Conservation (phyloP, 2,797 vertebrate genomes). For the Picus viridis region DNA sequence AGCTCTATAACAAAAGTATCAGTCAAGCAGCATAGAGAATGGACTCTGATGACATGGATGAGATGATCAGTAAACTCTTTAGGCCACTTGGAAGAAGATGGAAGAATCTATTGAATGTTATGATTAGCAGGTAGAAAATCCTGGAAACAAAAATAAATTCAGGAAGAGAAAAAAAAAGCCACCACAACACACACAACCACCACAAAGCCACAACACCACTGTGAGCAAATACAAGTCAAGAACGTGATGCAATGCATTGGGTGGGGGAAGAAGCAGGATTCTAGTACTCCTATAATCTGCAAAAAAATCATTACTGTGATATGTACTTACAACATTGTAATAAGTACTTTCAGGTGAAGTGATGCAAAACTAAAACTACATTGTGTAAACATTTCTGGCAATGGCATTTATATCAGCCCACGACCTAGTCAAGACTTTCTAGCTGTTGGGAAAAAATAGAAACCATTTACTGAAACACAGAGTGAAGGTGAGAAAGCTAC, state of each 20-base stretch:
- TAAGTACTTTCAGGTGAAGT: not conserved
- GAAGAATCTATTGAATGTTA: not conserved
- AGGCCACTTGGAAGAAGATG: rapidly evolving
- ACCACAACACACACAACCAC: too few species aligned
- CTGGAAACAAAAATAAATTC: not conserved
- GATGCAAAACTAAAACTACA: not conserved
- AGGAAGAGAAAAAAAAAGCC: too few species aligned
- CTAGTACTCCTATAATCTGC: not conserved
- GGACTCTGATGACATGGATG: not conserved
- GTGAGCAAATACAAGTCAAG: not conserved
- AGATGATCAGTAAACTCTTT: not conserved
- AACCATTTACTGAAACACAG: not conserved
- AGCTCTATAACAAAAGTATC: not conserved
- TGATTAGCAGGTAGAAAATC: not conserved
- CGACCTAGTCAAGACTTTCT: not conserved
- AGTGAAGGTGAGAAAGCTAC: not conserved
- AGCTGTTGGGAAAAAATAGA: not conserved
- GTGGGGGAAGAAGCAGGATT: not conserved
- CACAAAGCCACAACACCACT: not conserved
- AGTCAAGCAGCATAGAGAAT: not conserved
- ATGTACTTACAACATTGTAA: not conserved
- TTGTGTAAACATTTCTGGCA: not conserved
- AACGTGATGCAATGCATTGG: rapidly evolving
- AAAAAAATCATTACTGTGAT: not conserved
- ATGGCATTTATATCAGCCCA: not conserved